phyloP scores from a whole-genome alignment of 2,888 invertebrate species.

The Protophormia terraenovae region DNA sequence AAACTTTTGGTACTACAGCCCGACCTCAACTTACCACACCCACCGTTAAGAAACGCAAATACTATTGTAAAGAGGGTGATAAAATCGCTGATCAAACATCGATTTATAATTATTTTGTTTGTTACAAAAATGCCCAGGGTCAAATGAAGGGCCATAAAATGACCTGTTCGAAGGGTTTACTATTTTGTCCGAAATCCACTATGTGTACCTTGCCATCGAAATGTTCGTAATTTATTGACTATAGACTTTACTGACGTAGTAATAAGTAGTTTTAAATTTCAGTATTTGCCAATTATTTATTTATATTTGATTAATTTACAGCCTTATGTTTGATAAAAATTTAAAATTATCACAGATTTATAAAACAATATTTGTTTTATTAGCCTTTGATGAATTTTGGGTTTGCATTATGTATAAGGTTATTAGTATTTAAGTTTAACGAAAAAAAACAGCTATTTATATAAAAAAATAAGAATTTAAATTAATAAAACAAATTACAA shows the following conservation, averaged over 20 bases:
- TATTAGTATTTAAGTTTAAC: background rate
- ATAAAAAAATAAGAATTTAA: background rate
- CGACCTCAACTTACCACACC: constrained; percentile 43
- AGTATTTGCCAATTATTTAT: constrained; percentile 34
- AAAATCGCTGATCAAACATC: constrained; percentile 82
- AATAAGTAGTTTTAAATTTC: background rate
- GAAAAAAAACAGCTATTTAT: background rate
- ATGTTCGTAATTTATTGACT: constrained; percentile 73
- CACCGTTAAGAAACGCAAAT: constrained; percentile 76
- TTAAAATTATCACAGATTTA: too few relatives aligned
- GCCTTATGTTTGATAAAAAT: too few relatives aligned
- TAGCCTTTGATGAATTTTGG: too few relatives aligned
- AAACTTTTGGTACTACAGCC: constrained; percentile 45
- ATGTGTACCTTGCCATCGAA: constrained; percentile 81
- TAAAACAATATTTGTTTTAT: too few relatives aligned
- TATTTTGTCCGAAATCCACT: constrained; percentile 81
- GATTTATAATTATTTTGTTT: constrained; percentile 82
- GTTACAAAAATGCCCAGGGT: constrained; percentile 79
- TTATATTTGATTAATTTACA: constrained; percentile 43
- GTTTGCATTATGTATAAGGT: too few relatives aligned
- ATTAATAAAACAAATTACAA: background rate
- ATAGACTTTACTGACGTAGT: background rate
- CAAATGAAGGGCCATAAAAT: constrained; percentile 81
- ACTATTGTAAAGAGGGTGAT: constrained; percentile 81
- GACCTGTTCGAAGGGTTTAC: constrained; percentile 81